Base-by-base conservation (phyloP, 2,113 vertebrate genomes). In the Collichthys lucidus region DNA sequence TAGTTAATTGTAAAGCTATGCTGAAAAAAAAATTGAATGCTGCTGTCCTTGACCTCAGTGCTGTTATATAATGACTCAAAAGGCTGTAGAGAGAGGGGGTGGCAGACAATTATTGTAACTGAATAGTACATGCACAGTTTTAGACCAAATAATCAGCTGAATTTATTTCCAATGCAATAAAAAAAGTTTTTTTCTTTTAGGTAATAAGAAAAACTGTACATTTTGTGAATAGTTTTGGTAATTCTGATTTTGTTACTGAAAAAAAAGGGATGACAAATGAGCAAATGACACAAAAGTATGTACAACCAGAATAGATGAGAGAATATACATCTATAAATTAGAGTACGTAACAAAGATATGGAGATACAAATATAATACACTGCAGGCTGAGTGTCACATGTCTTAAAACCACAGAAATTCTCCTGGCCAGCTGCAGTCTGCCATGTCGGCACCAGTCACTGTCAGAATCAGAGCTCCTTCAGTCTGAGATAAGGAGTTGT, bases 51-150 rank as follows among this genome's bases (percentile, higher is more conserved):
- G 78, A 86, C 68, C 81, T 74, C 57, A 0, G 68, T 3, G 67
- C 52, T 19, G 68, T 84, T 84, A 70, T 19, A 42, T 74, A 60
- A 60, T 64, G 22, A 55, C 20, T 26, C 22, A 55, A 69, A 77
- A 49, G 24, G 44, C 49, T 65, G 73, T 56, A 78, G 35, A 65
- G 31, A 46, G 50, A 64, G 44, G 12, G 5, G 22, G 31, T 62
- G 66, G 42, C 50, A 49, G 73, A 1, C 46, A 40, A 73, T 78
- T 61, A 74, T 17, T 72, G 59, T 35, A 49, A 47, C 63, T 75
- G 67, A 77, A 53, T 0, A 35, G 42, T 31, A 35, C 11, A 50
- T 2, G 0, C 53, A 35, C 8, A 0, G 12, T 31, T 61, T 60
- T 4, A 22, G 22, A 67, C 40, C 29, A 56, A 66, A 67, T 9